Evolutionary conservation across 2,113 vertebrate genomes (phyloP).

Genomic region (Porphyrio hochstetteri): DNA sequence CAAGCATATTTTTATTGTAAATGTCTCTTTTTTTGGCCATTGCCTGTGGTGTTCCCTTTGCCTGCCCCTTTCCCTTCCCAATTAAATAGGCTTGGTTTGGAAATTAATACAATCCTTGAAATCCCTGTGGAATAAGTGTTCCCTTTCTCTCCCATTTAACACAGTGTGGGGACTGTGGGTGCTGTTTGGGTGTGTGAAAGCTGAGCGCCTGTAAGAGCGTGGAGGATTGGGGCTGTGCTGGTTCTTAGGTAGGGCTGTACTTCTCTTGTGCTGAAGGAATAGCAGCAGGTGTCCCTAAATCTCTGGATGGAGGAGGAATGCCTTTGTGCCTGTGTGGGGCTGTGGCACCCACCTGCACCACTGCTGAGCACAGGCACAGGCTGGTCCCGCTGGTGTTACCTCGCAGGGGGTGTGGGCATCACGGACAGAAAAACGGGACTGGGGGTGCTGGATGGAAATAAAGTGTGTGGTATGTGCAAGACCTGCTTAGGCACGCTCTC

Average conservation of each 20-base stretch:
- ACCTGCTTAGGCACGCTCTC: rapidly evolving
- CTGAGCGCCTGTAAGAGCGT: rapidly evolving
- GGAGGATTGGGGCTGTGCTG: background rate
- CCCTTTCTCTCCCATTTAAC: background rate
- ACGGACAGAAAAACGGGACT: background rate
- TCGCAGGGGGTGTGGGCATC: background rate
- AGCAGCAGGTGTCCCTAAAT: background rate
- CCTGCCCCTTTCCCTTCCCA: background rate
- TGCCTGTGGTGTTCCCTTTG: background rate
- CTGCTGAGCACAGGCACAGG: background rate
- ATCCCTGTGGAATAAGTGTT: background rate
- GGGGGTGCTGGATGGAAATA: background rate
- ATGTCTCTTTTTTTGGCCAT: background rate
- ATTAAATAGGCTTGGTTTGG: constrained; percentile 43
- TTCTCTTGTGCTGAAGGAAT: background rate
- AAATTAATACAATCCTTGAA: background rate
- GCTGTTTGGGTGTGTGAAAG: background rate
- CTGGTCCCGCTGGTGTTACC: background rate
- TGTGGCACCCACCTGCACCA: background rate
- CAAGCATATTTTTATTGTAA: background rate
- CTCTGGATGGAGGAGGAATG: background rate
- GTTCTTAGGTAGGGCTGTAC: background rate
- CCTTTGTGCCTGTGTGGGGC: rapidly evolving
- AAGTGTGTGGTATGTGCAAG: background rate
- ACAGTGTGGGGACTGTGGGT: background rate